Evolutionary conservation across 2,888 invertebrate species (phyloP).

Genomic region (Tanytarsus gracilentus): DNA sequence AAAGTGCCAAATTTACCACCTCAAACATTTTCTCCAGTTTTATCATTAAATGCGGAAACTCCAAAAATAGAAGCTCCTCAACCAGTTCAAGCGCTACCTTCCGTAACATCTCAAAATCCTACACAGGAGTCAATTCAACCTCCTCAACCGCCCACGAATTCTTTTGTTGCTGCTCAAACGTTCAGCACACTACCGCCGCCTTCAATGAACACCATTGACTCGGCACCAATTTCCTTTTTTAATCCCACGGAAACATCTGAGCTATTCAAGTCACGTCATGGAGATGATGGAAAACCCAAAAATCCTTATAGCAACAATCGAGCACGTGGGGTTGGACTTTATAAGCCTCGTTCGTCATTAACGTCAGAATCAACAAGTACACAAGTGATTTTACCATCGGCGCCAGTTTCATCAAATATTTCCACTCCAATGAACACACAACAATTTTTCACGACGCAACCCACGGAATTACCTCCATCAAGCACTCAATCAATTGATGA

Average conservation of each 20-base stretch:
- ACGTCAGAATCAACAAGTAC: background rate
- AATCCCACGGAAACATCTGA: slow-evolving; percentile 16
- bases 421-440: background rate
- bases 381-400: background rate
- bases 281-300: slow-evolving; percentile 1
- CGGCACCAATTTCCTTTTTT: slow-evolving; percentile 23
- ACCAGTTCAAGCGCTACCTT: background rate
- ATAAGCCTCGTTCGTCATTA: background rate
- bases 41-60: no score
- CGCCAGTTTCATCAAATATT: background rate
- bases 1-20: no score
- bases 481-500: slow-evolving; percentile 1
- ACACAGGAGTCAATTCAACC: background rate
- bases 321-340: slow-evolving; percentile 21
- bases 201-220: no score
- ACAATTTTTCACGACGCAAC: background rate
- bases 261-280: background rate
- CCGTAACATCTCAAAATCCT: background rate
- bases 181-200: background rate
- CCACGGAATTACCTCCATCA: background rate
- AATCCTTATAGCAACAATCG: slow-evolving; percentile 25
- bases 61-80: no score
- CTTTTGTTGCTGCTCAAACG: no score
- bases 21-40: no score
- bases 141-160: no score